Percentiles rank a stretch among this genome's conserved stretches.
Conservation (phyloP, 2,888 invertebrate species). For the Sialis fuliginosa region DNA sequence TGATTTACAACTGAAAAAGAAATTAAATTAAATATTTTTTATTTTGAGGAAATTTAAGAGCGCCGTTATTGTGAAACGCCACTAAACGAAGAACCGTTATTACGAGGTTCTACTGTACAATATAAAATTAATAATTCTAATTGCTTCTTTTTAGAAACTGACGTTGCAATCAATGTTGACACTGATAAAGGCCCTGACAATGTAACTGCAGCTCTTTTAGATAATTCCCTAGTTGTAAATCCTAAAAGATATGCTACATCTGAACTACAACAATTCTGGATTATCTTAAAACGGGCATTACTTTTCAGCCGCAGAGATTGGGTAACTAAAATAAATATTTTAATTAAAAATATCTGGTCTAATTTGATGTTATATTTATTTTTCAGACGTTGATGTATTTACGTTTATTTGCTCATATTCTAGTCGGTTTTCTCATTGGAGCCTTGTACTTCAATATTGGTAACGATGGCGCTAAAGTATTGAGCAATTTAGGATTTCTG, state of each 20-base stretch:
- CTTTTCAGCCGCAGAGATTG: conserved; percentile 78
- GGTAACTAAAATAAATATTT: conserved; percentile 35
- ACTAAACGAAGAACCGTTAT: too few species aligned
- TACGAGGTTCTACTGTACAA: too few species aligned
- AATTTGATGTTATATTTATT: conserved; percentile 8
- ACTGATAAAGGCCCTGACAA: conserved; percentile 54
- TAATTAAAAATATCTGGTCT: neutral
- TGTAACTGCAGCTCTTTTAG: conserved; percentile 48
- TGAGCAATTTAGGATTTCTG: conserved; percentile 89
- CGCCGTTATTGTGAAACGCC: too few species aligned
- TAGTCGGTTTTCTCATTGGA: conserved; percentile 87
- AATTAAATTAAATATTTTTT: too few species aligned
- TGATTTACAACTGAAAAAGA: too few species aligned
- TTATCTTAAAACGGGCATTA: conserved; percentile 68
- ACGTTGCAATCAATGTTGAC: conserved; percentile 36
- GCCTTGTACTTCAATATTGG: conserved; percentile 91
- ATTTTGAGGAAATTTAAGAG: too few species aligned
- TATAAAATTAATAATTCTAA: neutral
- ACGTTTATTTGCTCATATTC: conserved; percentile 80
- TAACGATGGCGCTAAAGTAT: conserved; percentile 87
- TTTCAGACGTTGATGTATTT: conserved; percentile 87
- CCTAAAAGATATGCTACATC: conserved; percentile 69
- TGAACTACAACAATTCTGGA: conserved; percentile 68
- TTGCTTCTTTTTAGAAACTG: conserved; percentile 12
- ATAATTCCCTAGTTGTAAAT: conserved; percentile 35